Conservation (phyloP, 2,797 vertebrate species). For the Falco concolor region DNA sequence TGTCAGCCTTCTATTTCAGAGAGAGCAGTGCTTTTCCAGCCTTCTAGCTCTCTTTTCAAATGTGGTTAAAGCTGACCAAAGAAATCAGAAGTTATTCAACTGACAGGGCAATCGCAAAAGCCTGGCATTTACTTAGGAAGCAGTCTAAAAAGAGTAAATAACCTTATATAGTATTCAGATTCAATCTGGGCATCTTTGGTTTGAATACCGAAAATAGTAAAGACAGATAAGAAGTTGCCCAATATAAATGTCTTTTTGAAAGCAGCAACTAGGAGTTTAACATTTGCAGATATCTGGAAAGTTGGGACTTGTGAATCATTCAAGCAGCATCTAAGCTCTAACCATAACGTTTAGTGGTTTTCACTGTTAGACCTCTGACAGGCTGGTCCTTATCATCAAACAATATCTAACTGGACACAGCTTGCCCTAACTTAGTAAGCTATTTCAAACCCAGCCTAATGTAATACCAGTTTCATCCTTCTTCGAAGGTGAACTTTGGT, state of each 20-base stretch:
- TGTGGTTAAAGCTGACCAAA: not conserved
- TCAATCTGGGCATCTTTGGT: not conserved
- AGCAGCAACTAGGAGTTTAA: not conserved
- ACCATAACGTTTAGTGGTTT: not conserved
- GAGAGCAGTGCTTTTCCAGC: not conserved
- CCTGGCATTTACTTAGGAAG: slow-evolving; percentile 31
- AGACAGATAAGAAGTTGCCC: slow-evolving; percentile 13
- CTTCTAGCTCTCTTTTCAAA: not conserved
- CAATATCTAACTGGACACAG: not conserved
- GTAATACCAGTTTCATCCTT: not conserved
- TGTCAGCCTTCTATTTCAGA: not conserved
- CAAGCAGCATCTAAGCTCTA: not conserved
- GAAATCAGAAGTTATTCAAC: slow-evolving; percentile 2
- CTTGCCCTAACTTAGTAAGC: not conserved
- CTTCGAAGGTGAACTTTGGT: not conserved
- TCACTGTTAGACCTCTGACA: not conserved
- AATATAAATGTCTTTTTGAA: slow-evolving; percentile 7
- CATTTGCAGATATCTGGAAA: not conserved
- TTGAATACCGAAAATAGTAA: not conserved
- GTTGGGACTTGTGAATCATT: not conserved
- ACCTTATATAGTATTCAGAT: not conserved
- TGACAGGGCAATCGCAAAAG: not conserved
- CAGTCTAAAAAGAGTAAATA: not conserved
- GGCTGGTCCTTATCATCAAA: not conserved
- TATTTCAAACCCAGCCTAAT: not conserved